Evolutionary conservation across 2,888 invertebrate species (phyloP).

Genomic region (Troides aeacus): DNA sequence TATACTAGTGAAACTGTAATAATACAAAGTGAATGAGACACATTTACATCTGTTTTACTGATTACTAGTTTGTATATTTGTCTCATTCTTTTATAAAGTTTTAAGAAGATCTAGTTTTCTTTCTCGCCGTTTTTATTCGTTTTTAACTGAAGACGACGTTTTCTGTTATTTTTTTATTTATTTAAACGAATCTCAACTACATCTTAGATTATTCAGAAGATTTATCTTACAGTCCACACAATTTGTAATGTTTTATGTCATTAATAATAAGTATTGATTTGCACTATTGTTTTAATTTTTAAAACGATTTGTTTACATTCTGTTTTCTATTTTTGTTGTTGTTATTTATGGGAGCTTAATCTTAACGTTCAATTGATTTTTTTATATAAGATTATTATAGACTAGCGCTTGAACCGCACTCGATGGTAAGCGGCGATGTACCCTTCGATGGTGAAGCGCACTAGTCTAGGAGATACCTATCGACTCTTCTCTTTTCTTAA

Average conservation of each 20-base stretch:
- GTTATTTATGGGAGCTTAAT: conserved; percentile 55
- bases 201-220: conserved; percentile 9
- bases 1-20: conserved; percentile 14
- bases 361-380: conserved; percentile 38
- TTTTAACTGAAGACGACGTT: conserved; percentile 5
- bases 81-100: conserved; percentile 2
- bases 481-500: too few species aligned
- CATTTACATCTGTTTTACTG: conserved; percentile 7
- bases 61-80: neutral
- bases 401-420: too few species aligned
- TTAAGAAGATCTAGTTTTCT: conserved; percentile 21
- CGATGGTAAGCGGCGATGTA: too few species aligned
- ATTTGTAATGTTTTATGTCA: conserved; percentile 5
- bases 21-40: conserved; percentile 23
- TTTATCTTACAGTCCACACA: conserved; percentile 12
- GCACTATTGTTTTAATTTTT: conserved; percentile 14
- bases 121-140: neutral
- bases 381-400: too few species aligned
- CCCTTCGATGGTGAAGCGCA: too few species aligned
- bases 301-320: conserved; percentile 25
- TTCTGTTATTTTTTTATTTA: conserved; percentile 5
- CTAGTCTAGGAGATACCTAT: too few species aligned
- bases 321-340: conserved; percentile 51
- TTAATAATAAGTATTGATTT: conserved; percentile 15
- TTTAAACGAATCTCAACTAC: conserved; percentile 7